Base-by-base conservation (phyloP, 2,797 vertebrate genomes). In the Molossus molossus region DNA sequence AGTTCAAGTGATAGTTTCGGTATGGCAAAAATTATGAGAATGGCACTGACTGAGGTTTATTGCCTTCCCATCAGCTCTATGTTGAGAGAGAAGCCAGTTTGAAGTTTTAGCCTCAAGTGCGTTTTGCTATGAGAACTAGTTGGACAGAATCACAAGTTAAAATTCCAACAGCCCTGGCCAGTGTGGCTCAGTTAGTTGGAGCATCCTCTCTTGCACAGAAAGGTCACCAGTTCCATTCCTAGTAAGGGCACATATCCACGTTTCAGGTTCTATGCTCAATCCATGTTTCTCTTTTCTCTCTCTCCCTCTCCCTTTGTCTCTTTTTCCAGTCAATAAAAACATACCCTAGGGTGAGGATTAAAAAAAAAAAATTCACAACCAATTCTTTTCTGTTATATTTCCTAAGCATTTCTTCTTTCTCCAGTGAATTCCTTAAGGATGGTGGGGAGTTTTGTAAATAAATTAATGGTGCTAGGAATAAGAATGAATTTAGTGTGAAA, bases 361-460 rank as follows among this genome's bases (percentile, higher is more conserved):
- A 64, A 64, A 64, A 29, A 62, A 62, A 62, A 77, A 87, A 93
- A 29, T 70, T 85, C 25, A 86, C 57, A 82, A 83, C 25, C 50
- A 96, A 6, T 82, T 45, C 29, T 93, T 77, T 94, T 37, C 50
- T 58, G 27, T 85, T 67, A 75, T 72, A 29, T 86, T 91, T 77
- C 23, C 9, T 76, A 92, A 87, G 62, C 21, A 88, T 70, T 80
- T 91, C 80, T 77, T 29, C n/a, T 69, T 53, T 72, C 64, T 45
- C n/a, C 45, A 50, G 1, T 50, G 9, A 80, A 86, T 83, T 89
- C 55, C 40, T 73, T 27, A 57, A 23, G 20, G 53, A 25, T 72
- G 17, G 21, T n/a, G 33, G 21, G 29, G 11, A 90, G 20, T 77
- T 27, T 40, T 93, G 37, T 48, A 85, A 21, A 93, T 11, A 82